Evolutionary conservation across 2,797 vertebrate species (phyloP), one percentile per base, ranked within the genome.

Genomic region (Loris lydekkerianus): DNA sequence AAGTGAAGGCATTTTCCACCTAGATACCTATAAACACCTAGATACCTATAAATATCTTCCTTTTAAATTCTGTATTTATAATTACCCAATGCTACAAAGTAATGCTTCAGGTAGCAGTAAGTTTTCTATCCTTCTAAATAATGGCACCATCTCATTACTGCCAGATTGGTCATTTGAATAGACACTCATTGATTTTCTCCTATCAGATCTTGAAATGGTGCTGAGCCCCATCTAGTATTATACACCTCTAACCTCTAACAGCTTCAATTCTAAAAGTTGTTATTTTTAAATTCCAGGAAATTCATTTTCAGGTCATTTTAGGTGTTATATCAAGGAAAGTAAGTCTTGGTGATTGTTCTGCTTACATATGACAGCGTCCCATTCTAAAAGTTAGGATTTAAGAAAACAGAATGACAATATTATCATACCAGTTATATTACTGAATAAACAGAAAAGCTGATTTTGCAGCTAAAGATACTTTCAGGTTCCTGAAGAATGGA

Each of bases 251-350:
- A 27, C 25, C 21, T 69, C 70, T 9, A 11, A 13, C 56, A 80
- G 67, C 27, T 31, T 84, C 40, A 58, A 23, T 34, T 31, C 18
- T 37, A 61, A 84, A 96, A 73, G 34, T 7, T 21, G 11, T 2
- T 69, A 34, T 56, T 89, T 89, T 80, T 46, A 56, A 84, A 63
- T 13, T 83, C 86, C 1, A 82, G 15, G 27, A 84, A 95, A 93
- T 53, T 53, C 15, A 87, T 76, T 82, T 73, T 83, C 20, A 86
- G 69, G n/a, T 87, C n/a, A 80, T 76, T 88, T 90, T 31, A 37
- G 60, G 40, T 69, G 21, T 1, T 14, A 10, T 69, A 25, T 49
- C 31, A 67, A 43, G 25, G 46, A 89, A 3, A 93, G 43, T 17
- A 15, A 85, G 18, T 65, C 18, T 67, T 85, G 27, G n/a, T 49